These are phyloP conservation scores for Diabrotica undecimpunctata DNA, from an alignment of 1,140 invertebrate genomes.

Conservation along the genomic window DNA sequence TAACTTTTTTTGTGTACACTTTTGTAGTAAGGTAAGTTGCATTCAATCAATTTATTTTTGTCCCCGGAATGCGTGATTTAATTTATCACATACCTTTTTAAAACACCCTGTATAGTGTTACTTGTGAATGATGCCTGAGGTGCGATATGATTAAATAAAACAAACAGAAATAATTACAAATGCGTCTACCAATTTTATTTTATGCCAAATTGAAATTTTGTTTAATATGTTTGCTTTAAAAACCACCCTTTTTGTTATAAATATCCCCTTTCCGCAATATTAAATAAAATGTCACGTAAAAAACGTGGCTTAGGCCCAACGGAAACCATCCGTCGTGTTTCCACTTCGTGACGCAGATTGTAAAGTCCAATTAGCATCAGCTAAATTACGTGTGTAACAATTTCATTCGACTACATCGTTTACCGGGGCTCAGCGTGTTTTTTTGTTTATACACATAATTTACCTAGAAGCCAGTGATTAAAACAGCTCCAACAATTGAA, in stretches of 20 bases:
- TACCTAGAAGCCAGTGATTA: slow-evolving; percentile 32
- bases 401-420: slow-evolving; percentile 33
- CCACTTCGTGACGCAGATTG: slow-evolving; percentile 4
- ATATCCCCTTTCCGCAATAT: neutral
- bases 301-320: neutral
- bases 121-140: too few species aligned
- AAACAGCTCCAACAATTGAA: slow-evolving; percentile 13
- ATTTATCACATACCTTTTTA: too few species aligned
- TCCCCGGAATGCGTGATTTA: too few species aligned
- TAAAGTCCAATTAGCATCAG: slow-evolving; percentile 20
- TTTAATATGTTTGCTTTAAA: too few species aligned
- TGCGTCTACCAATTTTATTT: too few species aligned
- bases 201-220: too few species aligned
- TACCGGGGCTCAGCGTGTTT: slow-evolving; percentile 28
- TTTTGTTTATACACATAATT: slow-evolving; percentile 30
- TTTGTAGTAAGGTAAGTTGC: too few species aligned
- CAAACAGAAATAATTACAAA: too few species aligned
- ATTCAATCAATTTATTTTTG: too few species aligned
- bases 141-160: too few species aligned
- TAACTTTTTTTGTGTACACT: too few species aligned
- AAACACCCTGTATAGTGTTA: too few species aligned
- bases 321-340: neutral
- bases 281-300: slow-evolving; percentile 3
- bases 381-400: slow-evolving; percentile 31
- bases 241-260: neutral